phyloP scores from a whole-genome alignment of 1,140 invertebrate genomes.

The Cherax destructor region DNA sequence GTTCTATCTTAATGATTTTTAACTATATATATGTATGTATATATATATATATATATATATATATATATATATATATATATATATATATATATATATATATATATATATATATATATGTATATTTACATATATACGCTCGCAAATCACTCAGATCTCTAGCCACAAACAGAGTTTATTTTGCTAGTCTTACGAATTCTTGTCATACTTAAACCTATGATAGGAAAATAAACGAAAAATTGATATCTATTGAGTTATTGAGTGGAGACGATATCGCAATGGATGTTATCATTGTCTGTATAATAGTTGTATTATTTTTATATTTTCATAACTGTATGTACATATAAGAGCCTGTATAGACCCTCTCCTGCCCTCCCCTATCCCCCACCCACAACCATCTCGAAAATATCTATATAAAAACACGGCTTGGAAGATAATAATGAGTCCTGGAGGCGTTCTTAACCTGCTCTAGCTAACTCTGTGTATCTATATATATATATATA shows the following conservation, averaged over 20 bases:
- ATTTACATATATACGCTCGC: neutral
- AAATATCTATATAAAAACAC: neutral
- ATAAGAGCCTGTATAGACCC: constrained; percentile 13
- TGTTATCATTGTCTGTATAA: constrained; percentile 3
- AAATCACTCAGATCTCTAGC: neutral
- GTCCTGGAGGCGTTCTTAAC: neutral
- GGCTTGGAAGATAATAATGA: neutral
- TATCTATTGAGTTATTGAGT: constrained; percentile 44
- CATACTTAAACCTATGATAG: neutral
- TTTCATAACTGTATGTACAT: constrained; percentile 45
- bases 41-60: too few species aligned
- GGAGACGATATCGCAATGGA: constrained; percentile 31
- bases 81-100: too few species aligned
- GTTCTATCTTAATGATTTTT: too few species aligned
- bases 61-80: too few species aligned
- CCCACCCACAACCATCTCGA: neutral
- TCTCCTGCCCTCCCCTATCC: too few species aligned
- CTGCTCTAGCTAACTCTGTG: neutral
- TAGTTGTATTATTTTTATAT: constrained; percentile 42
- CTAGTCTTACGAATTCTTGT: neutral
- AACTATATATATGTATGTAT: too few species aligned
- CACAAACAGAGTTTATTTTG: neutral
- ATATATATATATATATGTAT: neutral
- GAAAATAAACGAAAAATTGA: neutral
- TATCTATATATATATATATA: neutral